Conservation (phyloP, 2,888 invertebrate genomes). For the Lepidonotus clava region DNA sequence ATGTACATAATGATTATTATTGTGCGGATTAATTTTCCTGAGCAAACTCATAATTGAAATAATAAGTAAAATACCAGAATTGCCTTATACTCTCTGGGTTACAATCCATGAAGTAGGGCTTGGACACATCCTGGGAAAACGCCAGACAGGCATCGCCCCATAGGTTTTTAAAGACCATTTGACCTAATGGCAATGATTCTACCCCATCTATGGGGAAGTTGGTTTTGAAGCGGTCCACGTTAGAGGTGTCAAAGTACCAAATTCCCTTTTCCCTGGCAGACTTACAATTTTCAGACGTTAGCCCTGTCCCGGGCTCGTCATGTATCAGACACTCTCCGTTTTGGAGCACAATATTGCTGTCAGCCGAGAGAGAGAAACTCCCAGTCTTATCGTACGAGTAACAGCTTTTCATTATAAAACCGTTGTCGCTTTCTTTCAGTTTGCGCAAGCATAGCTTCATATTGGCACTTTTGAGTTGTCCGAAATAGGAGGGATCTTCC, state of each 20-base stretch:
- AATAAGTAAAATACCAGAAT: conserved; percentile 45
- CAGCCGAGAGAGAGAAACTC: neutral
- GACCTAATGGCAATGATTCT: neutral
- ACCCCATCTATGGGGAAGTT: neutral
- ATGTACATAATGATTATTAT: no score
- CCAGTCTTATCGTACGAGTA: neutral
- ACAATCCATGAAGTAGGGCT: conserved; percentile 17
- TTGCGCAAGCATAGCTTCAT: conserved; percentile 12
- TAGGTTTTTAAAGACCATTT: neutral
- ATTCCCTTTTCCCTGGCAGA: neutral
- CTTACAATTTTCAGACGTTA: neutral
- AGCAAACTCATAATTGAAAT: conserved; percentile 22
- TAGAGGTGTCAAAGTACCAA: neutral
- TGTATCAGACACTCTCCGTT: neutral
- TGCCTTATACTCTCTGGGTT: neutral
- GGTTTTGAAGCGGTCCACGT: neutral
- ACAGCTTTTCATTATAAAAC: neutral
- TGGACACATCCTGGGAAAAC: neutral
- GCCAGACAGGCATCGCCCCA: neutral
- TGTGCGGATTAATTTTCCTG: neutral
- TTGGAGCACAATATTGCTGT: neutral
- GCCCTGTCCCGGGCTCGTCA: neutral
- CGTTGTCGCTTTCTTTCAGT: neutral
- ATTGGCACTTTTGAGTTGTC: conserved; percentile 56
- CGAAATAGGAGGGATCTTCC: conserved; percentile 42